Evolutionary conservation across 2,113 vertebrate species (phyloP).

Genomic region (Cephalopholis sonnerati): DNA sequence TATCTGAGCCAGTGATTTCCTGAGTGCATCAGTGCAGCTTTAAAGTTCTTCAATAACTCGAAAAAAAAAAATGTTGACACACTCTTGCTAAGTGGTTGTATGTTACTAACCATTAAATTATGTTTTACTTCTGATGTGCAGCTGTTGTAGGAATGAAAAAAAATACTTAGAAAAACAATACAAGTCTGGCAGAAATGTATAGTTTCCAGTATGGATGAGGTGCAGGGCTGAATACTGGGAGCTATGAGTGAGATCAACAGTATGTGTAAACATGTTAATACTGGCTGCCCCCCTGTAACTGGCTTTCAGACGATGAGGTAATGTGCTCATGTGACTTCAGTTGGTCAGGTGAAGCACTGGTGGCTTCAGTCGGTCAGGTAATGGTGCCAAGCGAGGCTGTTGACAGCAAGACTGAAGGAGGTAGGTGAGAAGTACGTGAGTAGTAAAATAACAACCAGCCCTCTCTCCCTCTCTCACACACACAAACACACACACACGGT

Average conservation of each 20-base stretch:
- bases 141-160: neutral
- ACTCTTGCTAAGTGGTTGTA: neutral
- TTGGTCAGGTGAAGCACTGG: constrained; percentile 7
- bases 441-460: constrained; percentile 64
- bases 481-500: neutral
- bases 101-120: neutral
- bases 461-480: neutral
- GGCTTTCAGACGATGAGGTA: neutral
- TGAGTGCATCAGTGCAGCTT: neutral
- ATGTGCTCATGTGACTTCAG: constrained; percentile 23
- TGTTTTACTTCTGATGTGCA: neutral
- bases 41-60: neutral
- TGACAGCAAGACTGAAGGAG: constrained; percentile 61
- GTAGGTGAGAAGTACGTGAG: constrained; percentile 48
- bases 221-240: neutral
- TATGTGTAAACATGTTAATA: neutral
- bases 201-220: neutral
- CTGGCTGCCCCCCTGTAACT: neutral
- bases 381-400: constrained; percentile 43
- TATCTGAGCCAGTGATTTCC: too few species aligned
- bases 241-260: neutral
- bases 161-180: neutral
- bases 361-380: constrained; percentile 37
- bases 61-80: neutral
- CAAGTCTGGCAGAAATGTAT: neutral